Evolutionary conservation across 2,888 invertebrate species (phyloP), one percentile per base, ranked within the genome.

Genomic region (Orthonevra nobilis): DNA sequence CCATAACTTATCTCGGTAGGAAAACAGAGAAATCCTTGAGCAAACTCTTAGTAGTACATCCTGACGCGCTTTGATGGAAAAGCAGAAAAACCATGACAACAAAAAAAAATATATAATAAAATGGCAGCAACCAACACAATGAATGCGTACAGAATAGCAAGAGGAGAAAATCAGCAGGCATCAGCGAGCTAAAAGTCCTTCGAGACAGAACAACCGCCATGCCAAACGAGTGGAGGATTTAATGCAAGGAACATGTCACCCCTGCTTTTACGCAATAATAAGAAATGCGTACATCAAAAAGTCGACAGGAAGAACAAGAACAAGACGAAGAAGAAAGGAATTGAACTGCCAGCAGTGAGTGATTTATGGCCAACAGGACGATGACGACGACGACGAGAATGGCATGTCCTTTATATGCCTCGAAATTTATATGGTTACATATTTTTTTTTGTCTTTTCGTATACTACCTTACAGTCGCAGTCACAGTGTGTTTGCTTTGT

Each of bases 341-440:
- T 79, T 79, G 66, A 79, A 79, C 79, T 79, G 79, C 79, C 79
- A 79, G 48, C 48, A 81, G 81, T 81, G 81, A 81, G 81, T 81
- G 81, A 81, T 81, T 81, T 81, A 81, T 74, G 58, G 28, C 73
- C 68, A 74, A 58, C 81, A 73, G 69, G 63, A 81, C 68, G 81
- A 74, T 63, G 73, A 73, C 79, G 66, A 73, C 52, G 63, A 81
- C 68, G 81, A 74, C 58, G 68, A 63, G 68, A 63, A 61, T 73
- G 63, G 36, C 61, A 81, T 68, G 44, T 68, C 64, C 34, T 48
- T 58, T 61, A 23, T 15, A 30, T 36, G 44, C 42, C 32, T 10
- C 19, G 42, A 2, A 15, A 14, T 46, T 38, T 5, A 42, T n/a
- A 15, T 17, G 19, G 4, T 36, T n/a, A n/a, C n/a, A n/a, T n/a